Base-by-base conservation (phyloP, 2,797 vertebrate species). In the Schizothorax lantsangensis region DNA sequence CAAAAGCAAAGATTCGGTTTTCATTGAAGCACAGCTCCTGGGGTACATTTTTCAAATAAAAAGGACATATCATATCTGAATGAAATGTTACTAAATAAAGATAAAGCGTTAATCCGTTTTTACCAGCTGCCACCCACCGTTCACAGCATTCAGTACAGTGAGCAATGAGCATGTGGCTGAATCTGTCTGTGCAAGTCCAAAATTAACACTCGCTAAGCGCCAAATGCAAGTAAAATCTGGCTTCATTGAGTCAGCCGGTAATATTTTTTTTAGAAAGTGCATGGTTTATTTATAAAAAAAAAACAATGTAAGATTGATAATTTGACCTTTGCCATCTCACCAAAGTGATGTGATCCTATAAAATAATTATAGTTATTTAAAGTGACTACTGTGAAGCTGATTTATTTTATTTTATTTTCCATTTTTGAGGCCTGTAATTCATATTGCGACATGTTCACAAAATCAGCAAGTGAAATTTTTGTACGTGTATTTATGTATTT, bases 21-120 rank as follows among this genome's bases (percentile, higher is more conserved):
- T 86, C 15, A 84, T 43, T 12, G 12, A 26, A 57, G 43, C 11
- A 9, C 36, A 66, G 52, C 66, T 45, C 45, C 59, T 45, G 33
- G 59, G 74, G 6, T 71, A 3, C 5, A 54, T 64, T 80, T 80
- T 84, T n/a, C 40, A 71, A 82, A 80, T 69, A 52, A 59, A 36
- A 84, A 64, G 45, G 83, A 79, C 52, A 64, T 23, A 64, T 66
- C 57, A 68, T 73, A 54, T 82, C 52, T 52, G 26, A 64, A 85
- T 81, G 45, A 87, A 79, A 81, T 82, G 86, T 81, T 85, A 19
- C 83, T 81, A 87, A 72, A 83, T 84, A 89, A 85, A 79, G 74
- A 85, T 33, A 33, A 59, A 62, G 26, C 9, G 15, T 74, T 82
- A 81, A 80, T 85, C 79, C 36, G 47, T 64, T 75, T 73, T 69